phyloP scores from a whole-genome alignment of 2,113 vertebrate species.

The Raja brachyura region DNA sequence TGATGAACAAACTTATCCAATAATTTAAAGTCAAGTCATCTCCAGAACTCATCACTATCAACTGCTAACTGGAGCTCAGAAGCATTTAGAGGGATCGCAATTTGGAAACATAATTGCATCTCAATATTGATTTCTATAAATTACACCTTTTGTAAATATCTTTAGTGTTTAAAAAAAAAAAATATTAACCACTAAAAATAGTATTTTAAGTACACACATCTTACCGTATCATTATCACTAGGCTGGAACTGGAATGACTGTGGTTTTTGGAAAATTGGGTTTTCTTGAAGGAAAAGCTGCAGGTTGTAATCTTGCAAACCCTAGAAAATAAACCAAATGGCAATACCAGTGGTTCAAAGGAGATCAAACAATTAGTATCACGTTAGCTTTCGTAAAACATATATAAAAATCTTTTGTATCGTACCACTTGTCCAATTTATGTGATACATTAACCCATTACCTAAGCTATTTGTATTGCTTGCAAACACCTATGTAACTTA shows the following conservation, averaged over 20 bases:
- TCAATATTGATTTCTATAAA: constrained; percentile 16
- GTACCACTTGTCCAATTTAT: background rate
- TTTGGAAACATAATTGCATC: background rate
- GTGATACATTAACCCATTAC: background rate
- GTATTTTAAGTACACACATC: constrained; percentile 42
- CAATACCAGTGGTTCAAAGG: background rate
- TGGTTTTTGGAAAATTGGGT: constrained; percentile 82
- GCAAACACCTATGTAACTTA: background rate
- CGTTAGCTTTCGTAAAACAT: background rate
- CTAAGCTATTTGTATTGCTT: background rate
- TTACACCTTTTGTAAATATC: background rate
- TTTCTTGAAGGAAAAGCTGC: constrained; percentile 92
- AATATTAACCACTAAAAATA: background rate
- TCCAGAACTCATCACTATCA: background rate
- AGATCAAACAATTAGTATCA: background rate
- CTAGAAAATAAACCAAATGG: constrained; percentile 52
- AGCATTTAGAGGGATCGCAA: background rate
- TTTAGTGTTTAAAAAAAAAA: background rate
- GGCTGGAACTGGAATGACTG: constrained; percentile 95
- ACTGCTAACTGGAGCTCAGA: background rate
- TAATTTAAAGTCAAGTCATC: background rate
- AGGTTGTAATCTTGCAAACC: constrained; percentile 91
- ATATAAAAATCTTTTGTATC: background rate
- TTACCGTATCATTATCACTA: constrained; percentile 86
- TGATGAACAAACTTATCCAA: constrained; percentile 3